Conservation (phyloP, 2,888 invertebrate genomes). For the Epirrhoe alternata region DNA sequence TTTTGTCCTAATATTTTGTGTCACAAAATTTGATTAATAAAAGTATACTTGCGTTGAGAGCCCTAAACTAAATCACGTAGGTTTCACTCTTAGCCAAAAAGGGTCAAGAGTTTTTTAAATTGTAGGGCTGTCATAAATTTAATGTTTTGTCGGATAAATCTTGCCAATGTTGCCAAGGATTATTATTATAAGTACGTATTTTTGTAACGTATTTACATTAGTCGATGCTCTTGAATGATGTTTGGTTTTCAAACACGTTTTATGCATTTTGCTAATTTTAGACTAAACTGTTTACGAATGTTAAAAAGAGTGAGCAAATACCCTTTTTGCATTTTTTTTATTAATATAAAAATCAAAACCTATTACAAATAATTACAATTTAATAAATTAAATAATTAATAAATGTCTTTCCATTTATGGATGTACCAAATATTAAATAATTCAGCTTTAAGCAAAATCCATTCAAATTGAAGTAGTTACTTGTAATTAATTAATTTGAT, state of each 20-base stretch:
- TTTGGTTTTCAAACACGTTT: slow-evolving; percentile 15
- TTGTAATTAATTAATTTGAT: not conserved
- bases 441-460: too few species aligned
- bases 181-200: not conserved
- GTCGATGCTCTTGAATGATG: slow-evolving; percentile 9
- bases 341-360: too few species aligned
- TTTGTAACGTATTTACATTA: not conserved
- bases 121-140: not conserved
- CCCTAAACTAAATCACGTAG: not conserved
- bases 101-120: not conserved
- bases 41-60: too few species aligned
- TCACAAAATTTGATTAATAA: too few species aligned
- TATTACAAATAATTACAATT: too few species aligned
- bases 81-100: not conserved
- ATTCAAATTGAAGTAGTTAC: too few species aligned
- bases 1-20: too few species aligned
- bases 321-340: not conserved
- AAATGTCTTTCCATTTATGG: too few species aligned
- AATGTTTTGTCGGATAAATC: slow-evolving; percentile 3
- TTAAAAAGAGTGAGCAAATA: not conserved
- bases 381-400: too few species aligned
- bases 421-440: too few species aligned
- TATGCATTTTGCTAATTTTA: slow-evolving; percentile 12
- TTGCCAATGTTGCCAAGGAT: slow-evolving; percentile 12
- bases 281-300: not conserved